Evolutionary conservation across 2,888 invertebrate genomes (phyloP), one percentile per base, ranked within the genome.

Genomic region (Megalurothrips usitatus): DNA sequence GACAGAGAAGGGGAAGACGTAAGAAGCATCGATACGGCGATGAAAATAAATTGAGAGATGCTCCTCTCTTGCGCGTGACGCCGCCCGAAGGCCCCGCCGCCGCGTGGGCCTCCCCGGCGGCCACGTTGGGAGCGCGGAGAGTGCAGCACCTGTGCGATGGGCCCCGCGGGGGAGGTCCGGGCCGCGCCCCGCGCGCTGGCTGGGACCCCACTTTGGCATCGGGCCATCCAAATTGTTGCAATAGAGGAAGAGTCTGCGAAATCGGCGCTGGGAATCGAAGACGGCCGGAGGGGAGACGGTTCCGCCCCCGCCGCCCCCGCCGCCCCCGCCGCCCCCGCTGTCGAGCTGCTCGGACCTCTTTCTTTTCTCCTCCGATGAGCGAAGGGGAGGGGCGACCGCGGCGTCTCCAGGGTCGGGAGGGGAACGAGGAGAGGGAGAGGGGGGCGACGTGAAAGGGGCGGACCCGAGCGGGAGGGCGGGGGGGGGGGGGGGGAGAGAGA

Each of bases 201-300:
- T 19, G 58, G 58, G 68, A 26, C 26, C 58, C 23, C 9, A 75
- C 68, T 26, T 75, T 75, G 68, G 68, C 68, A 75, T n/a, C 23
- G 68, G 68, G 68, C 68, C 68, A 75, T 75, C 68, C 68, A 75
- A 75, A 75, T 75, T 75, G 68, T 75, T 75, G 68, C 68, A 75
- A 75, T 75, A 75, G 68, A 75, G 68, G 23, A 8, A 10, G 26
- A 23, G 68, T 58, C 58, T 58, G 17, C 58, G 17, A 58, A 58
- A 58, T 58, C 58, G 58, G n/a, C 17, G 19, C 19, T 19, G 17
- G n/a, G 58, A n/a, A 58, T 17, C 19, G 12, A 17, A n/a, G 17
- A n/a, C 14, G 58, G 58, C 52, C 17, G 58, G 58, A 58, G 58
- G 58, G 58, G 19, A 58, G n/a, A 58, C 10, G 14, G 58, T 0